These are phyloP conservation scores for Haplotaxodon microlepis DNA, from an alignment of 2,113 vertebrate species.

Conservation along the genomic window DNA sequence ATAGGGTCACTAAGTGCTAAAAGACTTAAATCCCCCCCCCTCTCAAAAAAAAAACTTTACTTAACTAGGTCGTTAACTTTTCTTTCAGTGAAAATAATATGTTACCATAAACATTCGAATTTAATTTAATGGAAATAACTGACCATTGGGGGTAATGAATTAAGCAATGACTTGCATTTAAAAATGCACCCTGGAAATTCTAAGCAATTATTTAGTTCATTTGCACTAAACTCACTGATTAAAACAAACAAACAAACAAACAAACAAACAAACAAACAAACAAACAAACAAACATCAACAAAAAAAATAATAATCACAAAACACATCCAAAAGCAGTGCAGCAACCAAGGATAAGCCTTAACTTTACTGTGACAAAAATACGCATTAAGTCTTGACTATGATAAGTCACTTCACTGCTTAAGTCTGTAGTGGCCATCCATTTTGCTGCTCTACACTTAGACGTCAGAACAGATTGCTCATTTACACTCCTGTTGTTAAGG, in stretches of 20 bases:
- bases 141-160: background rate
- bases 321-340: background rate
- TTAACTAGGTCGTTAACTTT: background rate
- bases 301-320: background rate
- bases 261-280: background rate
- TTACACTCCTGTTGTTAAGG: constrained; percentile 14
- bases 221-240: background rate
- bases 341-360: background rate
- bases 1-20: background rate
- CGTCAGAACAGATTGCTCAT: constrained; percentile 10
- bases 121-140: background rate
- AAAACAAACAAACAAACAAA: background rate
- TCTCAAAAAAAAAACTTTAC: background rate
- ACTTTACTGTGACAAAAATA: background rate
- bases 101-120: background rate
- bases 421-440: background rate
- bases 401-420: background rate
- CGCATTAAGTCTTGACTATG: background rate
- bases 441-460: background rate
- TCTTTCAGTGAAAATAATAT: background rate
- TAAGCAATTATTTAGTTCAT: background rate
- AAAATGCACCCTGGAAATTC: background rate
- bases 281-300: background rate
- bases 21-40: background rate
- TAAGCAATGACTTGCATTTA: background rate